Evolutionary conservation across 2,113 vertebrate species (phyloP), one percentile per base, ranked within the genome.

Genomic region (Microtus richardsoni): DNA sequence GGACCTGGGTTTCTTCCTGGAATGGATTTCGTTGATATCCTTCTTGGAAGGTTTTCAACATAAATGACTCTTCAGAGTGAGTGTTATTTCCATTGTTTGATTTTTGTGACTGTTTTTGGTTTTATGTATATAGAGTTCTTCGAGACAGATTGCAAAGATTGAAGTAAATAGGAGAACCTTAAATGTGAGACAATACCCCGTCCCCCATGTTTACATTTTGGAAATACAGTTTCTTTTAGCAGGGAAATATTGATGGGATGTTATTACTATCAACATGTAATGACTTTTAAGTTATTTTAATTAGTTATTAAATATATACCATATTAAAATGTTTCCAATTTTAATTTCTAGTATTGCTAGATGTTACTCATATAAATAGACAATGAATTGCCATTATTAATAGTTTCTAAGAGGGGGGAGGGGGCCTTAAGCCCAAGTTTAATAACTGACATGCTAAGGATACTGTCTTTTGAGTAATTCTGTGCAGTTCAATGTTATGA

Each of bases 301-400:
- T 80, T 33, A 83, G 24, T 74, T 54, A 78, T 60, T 80, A 70
- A 60, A 19, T 64, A 36, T 13, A 26, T 30, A 44, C 4, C 33
- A 44, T 6, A 58, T 78, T 82, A 2, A 54, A 87, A 90, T 58
- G 52, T 47, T 85, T 11, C 85, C 28, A 52, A 41, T 95, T 94
- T 88, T 79, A 88, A 79, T 93, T 93, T 75, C 36, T 74, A 90
- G 62, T 60, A 71, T 78, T 33, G 74, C 33, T 68, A 92, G 36
- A 60, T 74, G 62, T 62, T 74, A 75, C 13, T 84, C 5, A 54
- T 70, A 26, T 62, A 62, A 92, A 94, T 16, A 82, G 58, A 88
- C 28, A 39, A 85, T 39, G 16, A 3, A 30, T 24, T 75, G 62
- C 22, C 6, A 71, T 54, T 8, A 62, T 47, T 39, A 88, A n/a